These are phyloP conservation scores for Hydroisotoma schaefferi DNA, from an alignment of 2,888 invertebrate species.

Conservation along the genomic window DNA sequence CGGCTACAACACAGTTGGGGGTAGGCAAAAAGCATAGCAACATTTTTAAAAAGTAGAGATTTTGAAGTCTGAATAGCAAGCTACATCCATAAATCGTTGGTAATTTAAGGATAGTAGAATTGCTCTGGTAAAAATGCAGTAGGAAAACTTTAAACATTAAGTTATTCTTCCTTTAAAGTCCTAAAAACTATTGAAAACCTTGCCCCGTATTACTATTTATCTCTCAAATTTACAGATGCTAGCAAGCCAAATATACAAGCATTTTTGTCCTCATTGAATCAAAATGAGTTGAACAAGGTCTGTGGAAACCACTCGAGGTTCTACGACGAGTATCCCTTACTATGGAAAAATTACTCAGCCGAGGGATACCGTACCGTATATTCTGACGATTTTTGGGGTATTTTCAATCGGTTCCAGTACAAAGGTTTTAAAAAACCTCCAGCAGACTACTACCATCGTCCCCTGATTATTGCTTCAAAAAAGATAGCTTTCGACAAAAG, in stretches of 20 bases:
- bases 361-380: slow-evolving; percentile 66
- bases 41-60: too few relatives aligned
- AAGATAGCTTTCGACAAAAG: slow-evolving; percentile 63
- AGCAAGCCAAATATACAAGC: slow-evolving; percentile 80
- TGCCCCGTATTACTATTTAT: too few relatives aligned
- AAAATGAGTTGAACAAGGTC: slow-evolving; percentile 61
- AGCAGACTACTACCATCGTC: slow-evolving; percentile 78
- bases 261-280: slow-evolving; percentile 68
- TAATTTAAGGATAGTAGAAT: too few relatives aligned
- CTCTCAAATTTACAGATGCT: slow-evolving; percentile 61
- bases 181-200: too few relatives aligned
- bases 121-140: too few relatives aligned
- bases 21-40: too few relatives aligned
- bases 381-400: slow-evolving; percentile 59
- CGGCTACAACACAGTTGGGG: slow-evolving; percentile 90
- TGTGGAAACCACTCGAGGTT: slow-evolving; percentile 62
- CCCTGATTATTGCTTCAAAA: slow-evolving; percentile 65
- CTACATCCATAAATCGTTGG: too few relatives aligned
- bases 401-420: slow-evolving; percentile 76
- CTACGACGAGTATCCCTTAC: slow-evolving; percentile 75
- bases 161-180: too few relatives aligned
- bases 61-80: too few relatives aligned
- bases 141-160: too few relatives aligned
- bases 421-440: slow-evolving; percentile 72
- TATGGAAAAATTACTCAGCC: slow-evolving; percentile 76